phyloP scores from a whole-genome alignment of 2,113 vertebrate genomes.

The Hippocampus barbouri region DNA sequence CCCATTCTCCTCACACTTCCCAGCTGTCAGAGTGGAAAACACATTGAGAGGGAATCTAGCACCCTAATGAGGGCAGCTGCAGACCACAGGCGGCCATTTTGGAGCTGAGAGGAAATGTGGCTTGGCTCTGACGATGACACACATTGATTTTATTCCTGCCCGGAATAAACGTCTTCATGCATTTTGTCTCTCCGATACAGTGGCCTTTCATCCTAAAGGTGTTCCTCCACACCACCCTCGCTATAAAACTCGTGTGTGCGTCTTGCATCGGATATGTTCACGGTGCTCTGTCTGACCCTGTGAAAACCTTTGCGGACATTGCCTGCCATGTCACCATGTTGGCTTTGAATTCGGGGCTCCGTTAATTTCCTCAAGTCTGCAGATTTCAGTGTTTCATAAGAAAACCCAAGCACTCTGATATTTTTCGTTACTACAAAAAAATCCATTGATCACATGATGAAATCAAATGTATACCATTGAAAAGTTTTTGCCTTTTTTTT shows the following conservation, averaged over 20 bases:
- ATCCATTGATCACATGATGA: too few species aligned
- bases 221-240: neutral
- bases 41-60: conserved; percentile 44
- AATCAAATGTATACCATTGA: too few species aligned
- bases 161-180: conserved; percentile 33
- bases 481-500: too few species aligned
- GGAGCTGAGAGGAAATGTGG: conserved; percentile 40
- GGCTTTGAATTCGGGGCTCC: too few species aligned
- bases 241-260: too few species aligned
- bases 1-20: conserved; percentile 69
- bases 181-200: neutral
- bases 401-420: too few species aligned
- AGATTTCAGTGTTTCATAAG: too few species aligned
- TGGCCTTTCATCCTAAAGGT: neutral
- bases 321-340: too few species aligned
- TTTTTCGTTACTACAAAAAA: too few species aligned
- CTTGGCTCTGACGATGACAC: conserved; percentile 46
- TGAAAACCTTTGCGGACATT: neutral
- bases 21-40: conserved; percentile 68
- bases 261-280: too few species aligned
- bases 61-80: conserved; percentile 73
- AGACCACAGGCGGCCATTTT: conserved; percentile 45
- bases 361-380: too few species aligned
- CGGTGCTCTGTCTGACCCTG: too few species aligned
- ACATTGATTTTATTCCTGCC: neutral